phyloP scores from a whole-genome alignment of 2,113 vertebrate genomes.

The Centropus unirufus region DNA sequence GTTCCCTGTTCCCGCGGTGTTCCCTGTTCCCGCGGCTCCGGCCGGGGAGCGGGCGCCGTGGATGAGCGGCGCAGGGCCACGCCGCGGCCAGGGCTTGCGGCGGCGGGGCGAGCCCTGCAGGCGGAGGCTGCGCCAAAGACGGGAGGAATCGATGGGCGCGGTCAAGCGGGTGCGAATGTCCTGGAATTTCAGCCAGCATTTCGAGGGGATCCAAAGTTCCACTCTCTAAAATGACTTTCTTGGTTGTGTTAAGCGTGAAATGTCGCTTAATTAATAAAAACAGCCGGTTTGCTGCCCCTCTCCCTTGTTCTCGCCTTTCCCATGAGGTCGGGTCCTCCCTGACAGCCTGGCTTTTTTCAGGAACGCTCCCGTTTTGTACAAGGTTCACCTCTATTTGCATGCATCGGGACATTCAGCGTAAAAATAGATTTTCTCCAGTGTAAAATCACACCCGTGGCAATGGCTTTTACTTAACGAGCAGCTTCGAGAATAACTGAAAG shows the following conservation, averaged over 20 bases:
- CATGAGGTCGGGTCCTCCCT: too few species aligned
- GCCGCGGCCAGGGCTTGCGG: too few species aligned
- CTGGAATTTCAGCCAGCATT: too few species aligned
- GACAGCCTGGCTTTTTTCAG: not conserved
- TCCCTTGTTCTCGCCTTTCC: too few species aligned
- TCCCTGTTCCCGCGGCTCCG: too few species aligned
- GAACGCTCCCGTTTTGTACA: not conserved
- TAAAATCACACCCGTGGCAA: not conserved
- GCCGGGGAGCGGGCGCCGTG: too few species aligned
- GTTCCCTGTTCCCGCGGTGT: too few species aligned
- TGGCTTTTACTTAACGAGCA: not conserved
- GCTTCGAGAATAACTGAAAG: not conserved
- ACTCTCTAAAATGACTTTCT: not conserved
- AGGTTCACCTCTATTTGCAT: not conserved
- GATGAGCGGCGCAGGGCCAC: too few species aligned
- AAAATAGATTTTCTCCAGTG: not conserved
- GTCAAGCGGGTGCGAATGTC: too few species aligned
- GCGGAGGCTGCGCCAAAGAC: too few species aligned
- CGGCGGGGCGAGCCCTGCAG: too few species aligned
- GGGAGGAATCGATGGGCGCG: too few species aligned
- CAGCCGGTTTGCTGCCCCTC: not conserved
- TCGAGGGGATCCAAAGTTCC: not conserved
- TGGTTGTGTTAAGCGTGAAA: not conserved
- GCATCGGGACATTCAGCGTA: not conserved
- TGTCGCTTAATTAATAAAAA: not conserved